Conservation (phyloP, 2,888 invertebrate species). For the Mystacides longicornis region DNA sequence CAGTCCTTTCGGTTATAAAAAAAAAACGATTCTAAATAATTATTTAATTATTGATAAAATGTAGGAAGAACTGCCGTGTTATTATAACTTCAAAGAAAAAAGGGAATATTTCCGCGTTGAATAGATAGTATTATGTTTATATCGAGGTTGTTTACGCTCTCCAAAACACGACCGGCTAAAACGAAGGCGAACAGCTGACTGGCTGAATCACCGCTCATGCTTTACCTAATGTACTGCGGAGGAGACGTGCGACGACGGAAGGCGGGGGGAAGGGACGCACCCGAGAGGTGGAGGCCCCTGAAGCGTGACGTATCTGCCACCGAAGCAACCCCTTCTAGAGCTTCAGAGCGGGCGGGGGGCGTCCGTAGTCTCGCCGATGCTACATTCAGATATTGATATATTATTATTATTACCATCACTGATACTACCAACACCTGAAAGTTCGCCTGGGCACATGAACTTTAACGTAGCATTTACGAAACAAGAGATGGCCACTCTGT, state of each 20-base stretch:
- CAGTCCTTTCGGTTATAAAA: no score
- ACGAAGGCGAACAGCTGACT: slow-evolving; percentile 45
- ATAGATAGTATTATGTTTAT: no score
- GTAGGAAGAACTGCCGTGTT: no score
- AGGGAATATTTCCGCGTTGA: no score
- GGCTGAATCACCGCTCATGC: slow-evolving; percentile 39
- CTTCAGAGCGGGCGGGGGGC: neutral
- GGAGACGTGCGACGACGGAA: slow-evolving; percentile 7
- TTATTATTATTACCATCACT: neutral
- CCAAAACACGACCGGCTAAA: slow-evolving; percentile 22
- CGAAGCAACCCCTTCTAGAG: neutral
- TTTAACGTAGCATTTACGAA: no score
- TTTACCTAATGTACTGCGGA: slow-evolving; percentile 18
- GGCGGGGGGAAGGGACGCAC: slow-evolving; percentile 2
- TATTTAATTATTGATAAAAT: no score
- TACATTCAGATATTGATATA: neutral
- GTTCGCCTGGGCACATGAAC: no score
- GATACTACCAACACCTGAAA: no score
- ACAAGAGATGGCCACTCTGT: no score
- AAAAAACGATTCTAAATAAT: no score
- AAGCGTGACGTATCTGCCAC: slow-evolving; percentile 24
- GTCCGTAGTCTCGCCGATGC: neutral
- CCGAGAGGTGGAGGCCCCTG: slow-evolving; percentile 9
- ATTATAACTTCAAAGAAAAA: no score
- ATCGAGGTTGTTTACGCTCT: no score